Conservation (phyloP, 2,888 invertebrate species). For the Drosophila helvetica region DNA sequence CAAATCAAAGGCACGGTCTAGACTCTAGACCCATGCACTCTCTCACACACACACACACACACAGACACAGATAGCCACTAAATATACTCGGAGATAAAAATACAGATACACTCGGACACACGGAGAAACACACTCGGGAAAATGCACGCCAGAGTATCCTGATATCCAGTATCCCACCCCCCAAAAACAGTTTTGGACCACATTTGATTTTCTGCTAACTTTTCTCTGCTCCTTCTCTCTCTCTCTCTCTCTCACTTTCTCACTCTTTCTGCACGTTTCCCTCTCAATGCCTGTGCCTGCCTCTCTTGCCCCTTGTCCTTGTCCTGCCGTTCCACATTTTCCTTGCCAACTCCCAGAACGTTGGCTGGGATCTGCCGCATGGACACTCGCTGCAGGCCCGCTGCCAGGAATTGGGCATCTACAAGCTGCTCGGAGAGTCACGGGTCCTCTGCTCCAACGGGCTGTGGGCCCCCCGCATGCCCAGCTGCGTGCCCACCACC, state of each 20-base stretch:
- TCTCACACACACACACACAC: conserved; percentile 8
- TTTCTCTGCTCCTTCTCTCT: conserved; percentile 48
- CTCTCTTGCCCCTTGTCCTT: conserved; percentile 18
- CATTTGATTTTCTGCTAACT: conserved; percentile 44
- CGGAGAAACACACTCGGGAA: conserved; percentile 33
- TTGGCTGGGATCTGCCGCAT: conserved; percentile 89
- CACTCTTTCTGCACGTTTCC: conserved; percentile 5
- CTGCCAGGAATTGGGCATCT: conserved; percentile 92
- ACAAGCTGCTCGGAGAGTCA: conserved; percentile 92
- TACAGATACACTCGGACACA: background rate
- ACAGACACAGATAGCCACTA: conserved; percentile 17
- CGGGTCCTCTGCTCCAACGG: conserved; percentile 92
- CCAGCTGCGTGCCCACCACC: conserved; percentile 94
- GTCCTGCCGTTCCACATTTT: background rate
- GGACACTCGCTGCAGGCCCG: conserved; percentile 90
- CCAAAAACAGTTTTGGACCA: conserved; percentile 32
- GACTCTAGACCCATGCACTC: conserved; percentile 30
- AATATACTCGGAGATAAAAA: background rate
- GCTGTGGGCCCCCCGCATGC: conserved; percentile 90
- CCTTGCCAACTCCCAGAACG: conserved; percentile 82
- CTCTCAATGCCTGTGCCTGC: conserved; percentile 10
- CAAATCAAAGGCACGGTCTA: conserved; percentile 47
- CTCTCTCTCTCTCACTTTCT: conserved; percentile 28
- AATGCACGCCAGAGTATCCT: conserved; percentile 58
- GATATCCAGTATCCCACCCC: conserved; percentile 1